phyloP scores from a whole-genome alignment of 2,113 vertebrate genomes.

The Hippopotamus amphibius region DNA sequence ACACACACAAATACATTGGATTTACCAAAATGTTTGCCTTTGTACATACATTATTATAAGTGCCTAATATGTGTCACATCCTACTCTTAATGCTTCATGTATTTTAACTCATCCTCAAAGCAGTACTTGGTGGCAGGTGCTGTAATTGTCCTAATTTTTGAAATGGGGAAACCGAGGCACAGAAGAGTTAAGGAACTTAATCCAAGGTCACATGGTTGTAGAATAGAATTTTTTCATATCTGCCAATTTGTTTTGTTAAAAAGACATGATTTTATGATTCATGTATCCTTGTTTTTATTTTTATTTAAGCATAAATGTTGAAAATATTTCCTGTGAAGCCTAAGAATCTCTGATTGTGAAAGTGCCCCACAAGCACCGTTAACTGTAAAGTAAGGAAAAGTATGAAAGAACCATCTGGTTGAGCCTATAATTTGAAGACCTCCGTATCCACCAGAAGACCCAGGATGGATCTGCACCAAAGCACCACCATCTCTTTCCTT shows the following conservation, averaged over 20 bases:
- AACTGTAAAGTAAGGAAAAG: conserved; percentile 73
- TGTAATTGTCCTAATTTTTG: conserved; percentile 23
- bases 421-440: conserved; percentile 64
- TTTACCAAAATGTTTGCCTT: conserved; percentile 27
- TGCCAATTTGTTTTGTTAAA: conserved; percentile 46
- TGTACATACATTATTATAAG: not conserved
- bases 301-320: conserved; percentile 83
- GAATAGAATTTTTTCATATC: not conserved
- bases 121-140: not conserved
- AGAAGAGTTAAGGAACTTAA: conserved; percentile 19
- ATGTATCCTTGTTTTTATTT: conserved; percentile 74
- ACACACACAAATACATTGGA: not conserved
- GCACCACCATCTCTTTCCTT: conserved; percentile 72
- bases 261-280: conserved; percentile 51
- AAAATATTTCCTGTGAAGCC: conserved; percentile 72
- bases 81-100: not conserved
- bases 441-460: conserved; percentile 52
- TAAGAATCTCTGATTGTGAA: conserved; percentile 71
- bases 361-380: conserved; percentile 42
- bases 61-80: not conserved
- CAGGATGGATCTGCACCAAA: conserved; percentile 86
- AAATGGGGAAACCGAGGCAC: not conserved
- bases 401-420: conserved; percentile 82
- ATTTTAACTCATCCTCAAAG: not conserved
- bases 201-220: not conserved